These are phyloP conservation scores for Rissa tridactyla DNA, from an alignment of 2,113 vertebrate genomes.

Conservation along the genomic window DNA sequence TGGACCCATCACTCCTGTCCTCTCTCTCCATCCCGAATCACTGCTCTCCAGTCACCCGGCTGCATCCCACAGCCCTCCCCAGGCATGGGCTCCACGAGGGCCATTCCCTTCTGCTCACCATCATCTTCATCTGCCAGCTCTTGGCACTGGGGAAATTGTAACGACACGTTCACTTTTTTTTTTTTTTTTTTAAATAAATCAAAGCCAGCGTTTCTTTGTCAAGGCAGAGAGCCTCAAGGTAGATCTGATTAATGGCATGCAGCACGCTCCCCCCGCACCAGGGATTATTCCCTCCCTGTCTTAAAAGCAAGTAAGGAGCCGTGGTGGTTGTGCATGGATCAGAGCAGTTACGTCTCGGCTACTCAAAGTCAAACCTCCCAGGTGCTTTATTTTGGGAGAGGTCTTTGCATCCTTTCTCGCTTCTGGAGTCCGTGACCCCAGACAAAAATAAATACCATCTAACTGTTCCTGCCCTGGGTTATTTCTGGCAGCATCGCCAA, in stretches of 20 bases:
- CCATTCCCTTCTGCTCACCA: background rate
- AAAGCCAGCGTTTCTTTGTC: background rate
- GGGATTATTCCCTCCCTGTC: background rate
- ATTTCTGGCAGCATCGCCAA: slow-evolving; percentile 63
- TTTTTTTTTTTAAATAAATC: background rate
- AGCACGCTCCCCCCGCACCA: background rate
- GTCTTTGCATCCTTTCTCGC: slow-evolving; percentile 40
- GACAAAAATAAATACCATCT: slow-evolving; percentile 54
- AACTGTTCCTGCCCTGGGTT: slow-evolving; percentile 64
- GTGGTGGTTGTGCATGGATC: background rate
- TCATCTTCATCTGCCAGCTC: background rate
- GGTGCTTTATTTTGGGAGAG: slow-evolving; percentile 35
- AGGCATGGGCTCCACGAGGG: background rate
- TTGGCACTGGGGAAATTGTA: background rate
- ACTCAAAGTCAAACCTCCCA: background rate
- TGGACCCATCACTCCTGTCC: background rate
- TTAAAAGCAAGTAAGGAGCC: background rate
- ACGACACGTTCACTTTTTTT: background rate
- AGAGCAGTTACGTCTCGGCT: background rate
- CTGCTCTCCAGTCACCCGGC: background rate
- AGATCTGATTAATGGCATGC: background rate
- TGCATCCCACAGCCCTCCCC: background rate
- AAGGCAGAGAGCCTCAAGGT: background rate
- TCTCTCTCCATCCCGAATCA: background rate
- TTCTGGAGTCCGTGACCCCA: slow-evolving; percentile 34